A percentile compares a stretch with the other conserved stretches of the same genome.
Conservation (phyloP, 2,888 invertebrate genomes). For the Pyrocoelia pectoralis region DNA sequence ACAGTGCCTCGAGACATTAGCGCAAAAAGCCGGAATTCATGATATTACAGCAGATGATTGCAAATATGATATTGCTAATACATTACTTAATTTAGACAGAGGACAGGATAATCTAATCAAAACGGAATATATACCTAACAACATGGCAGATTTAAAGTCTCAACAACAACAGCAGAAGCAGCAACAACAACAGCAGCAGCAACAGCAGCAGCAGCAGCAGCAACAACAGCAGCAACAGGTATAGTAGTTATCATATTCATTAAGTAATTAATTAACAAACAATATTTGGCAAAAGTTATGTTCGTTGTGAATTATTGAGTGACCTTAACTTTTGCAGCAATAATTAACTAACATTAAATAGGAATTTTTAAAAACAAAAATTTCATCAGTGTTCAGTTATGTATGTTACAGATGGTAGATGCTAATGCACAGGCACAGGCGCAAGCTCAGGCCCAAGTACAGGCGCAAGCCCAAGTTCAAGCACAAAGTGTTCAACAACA, state of each 20-base stretch:
- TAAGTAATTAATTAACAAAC: background rate
- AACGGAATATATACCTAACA: constrained; percentile 41
- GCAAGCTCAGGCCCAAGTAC: constrained; percentile 47
- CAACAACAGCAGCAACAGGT: constrained; percentile 40
- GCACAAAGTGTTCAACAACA: constrained; percentile 57
- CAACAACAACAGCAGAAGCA: constrained; percentile 49
- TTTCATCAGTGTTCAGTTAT: constrained; percentile 34
- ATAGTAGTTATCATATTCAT: background rate
- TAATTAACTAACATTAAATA: background rate
- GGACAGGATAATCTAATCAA: constrained; percentile 54
- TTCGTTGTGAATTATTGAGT: no score
- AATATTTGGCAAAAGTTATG: no score
- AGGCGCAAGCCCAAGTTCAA: constrained; percentile 42
- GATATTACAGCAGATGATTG: constrained; percentile 74
- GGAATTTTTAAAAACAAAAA: constrained; percentile 17
- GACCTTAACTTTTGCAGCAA: no score
- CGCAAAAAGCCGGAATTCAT: constrained; percentile 72
- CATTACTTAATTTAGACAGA: constrained; percentile 69
- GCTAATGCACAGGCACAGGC: constrained; percentile 56
- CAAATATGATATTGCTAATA: constrained; percentile 76
- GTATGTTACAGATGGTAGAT: constrained; percentile 49
- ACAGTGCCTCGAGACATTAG: constrained; percentile 76
- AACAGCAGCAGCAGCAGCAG: constrained; percentile 49
- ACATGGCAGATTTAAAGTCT: constrained; percentile 56
- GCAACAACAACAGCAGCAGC: constrained; percentile 50